Conservation (phyloP, 2,888 invertebrate species). For the Dryomyza anilis region DNA sequence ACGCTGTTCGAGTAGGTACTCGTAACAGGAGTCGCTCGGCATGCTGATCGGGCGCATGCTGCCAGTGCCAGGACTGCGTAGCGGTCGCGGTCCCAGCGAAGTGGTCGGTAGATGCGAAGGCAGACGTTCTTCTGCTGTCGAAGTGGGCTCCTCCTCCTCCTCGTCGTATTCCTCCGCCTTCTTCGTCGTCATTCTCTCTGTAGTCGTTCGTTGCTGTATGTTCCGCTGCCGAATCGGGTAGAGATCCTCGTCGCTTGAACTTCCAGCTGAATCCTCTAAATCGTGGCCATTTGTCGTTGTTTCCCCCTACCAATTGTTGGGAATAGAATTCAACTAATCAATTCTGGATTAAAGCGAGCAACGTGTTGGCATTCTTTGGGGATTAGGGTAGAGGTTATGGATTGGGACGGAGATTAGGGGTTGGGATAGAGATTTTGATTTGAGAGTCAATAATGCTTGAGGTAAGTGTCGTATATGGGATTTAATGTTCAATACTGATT, state of each 20-base stretch:
- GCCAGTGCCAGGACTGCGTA: constrained; percentile 42
- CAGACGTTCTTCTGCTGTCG: constrained; percentile 43
- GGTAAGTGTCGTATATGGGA: no score
- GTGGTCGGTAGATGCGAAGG: constrained; percentile 44
- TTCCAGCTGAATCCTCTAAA: constrained; percentile 62
- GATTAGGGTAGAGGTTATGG: no score
- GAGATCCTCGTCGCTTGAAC: constrained; percentile 56
- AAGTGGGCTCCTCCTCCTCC: constrained; percentile 37
- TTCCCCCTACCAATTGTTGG: constrained; percentile 64
- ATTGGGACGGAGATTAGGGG: no score
- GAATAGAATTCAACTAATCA: constrained; percentile 63
- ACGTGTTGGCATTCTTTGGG: no score
- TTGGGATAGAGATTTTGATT: no score
- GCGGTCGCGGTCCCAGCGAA: constrained; percentile 43
- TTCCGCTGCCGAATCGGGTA: constrained; percentile 24
- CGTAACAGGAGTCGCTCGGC: constrained; percentile 52
- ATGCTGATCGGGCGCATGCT: constrained; percentile 36
- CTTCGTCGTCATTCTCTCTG: neutral
- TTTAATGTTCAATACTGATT: no score
- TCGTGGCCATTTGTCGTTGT: constrained; percentile 62
- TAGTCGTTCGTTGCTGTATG: constrained; percentile 29
- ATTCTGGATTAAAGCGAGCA: constrained; percentile 57
- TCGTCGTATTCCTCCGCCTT: constrained; percentile 1
- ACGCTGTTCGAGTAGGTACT: constrained; percentile 57
- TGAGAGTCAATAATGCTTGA: no score